These are phyloP conservation scores for Pomacea canaliculata DNA, from an alignment of 2,888 invertebrate genomes.

Conservation along the genomic window DNA sequence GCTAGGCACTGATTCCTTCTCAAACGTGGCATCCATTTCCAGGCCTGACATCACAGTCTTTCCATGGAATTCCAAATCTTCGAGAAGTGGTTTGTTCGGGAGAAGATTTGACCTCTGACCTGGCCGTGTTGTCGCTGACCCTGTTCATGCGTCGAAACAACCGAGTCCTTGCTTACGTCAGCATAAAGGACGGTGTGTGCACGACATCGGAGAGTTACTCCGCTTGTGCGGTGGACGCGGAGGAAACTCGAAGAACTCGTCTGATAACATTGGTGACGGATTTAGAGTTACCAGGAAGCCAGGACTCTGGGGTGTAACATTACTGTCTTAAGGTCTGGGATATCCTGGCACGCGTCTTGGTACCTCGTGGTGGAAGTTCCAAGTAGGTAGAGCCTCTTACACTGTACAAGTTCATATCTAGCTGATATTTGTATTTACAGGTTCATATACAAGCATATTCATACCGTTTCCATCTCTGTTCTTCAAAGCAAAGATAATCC, in stretches of 20 bases:
- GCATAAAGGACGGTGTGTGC: constrained; percentile 2
- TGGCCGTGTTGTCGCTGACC: constrained; percentile 11
- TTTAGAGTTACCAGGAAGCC: neutral
- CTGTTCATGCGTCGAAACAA: neutral
- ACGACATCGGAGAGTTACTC: constrained; percentile 6
- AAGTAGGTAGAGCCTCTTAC: neutral
- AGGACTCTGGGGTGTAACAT: constrained; percentile 12
- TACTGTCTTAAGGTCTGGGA: neutral
- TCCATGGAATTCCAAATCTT: constrained; percentile 1
- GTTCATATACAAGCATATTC: neutral
- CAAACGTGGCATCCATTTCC: neutral
- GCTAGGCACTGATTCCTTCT: too few relatives aligned
- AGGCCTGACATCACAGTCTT: constrained; percentile 10
- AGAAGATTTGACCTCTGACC: neutral
- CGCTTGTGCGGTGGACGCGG: neutral
- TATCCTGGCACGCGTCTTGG: neutral
- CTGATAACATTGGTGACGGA: constrained; percentile 15
- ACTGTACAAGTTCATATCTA: neutral
- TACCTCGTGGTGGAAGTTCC: neutral
- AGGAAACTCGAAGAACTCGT: neutral
- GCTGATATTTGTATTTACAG: neutral
- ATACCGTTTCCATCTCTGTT: too few relatives aligned
- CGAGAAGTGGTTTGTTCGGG: constrained; percentile 14
- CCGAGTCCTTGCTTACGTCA: constrained; percentile 11
- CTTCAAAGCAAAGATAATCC: too few relatives aligned